Conservation (phyloP, 2,113 vertebrate genomes). For the Apodemus sylvaticus region DNA sequence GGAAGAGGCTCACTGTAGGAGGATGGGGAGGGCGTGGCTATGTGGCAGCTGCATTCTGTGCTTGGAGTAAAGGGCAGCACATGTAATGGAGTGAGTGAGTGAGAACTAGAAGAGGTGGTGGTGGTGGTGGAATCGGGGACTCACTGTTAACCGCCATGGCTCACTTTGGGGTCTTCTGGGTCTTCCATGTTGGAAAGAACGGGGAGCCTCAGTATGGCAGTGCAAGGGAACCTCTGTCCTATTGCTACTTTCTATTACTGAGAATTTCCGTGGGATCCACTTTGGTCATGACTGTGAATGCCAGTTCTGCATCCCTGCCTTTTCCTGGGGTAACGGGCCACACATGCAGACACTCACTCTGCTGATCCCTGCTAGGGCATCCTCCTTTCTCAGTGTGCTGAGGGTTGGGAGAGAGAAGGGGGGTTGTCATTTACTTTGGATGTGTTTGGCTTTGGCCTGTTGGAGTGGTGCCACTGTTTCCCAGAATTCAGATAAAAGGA, state of each 20-base stretch:
- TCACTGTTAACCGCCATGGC: not conserved
- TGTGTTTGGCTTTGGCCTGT: not conserved
- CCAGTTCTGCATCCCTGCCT: not conserved
- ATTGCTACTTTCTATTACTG: not conserved
- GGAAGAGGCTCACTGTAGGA: not conserved
- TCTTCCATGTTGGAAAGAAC: not conserved
- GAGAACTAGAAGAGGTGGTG: not conserved
- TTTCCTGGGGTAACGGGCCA: not conserved
- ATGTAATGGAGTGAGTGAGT: not conserved
- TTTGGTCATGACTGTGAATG: not conserved
- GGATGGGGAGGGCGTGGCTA: not conserved
- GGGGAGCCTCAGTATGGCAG: not conserved
- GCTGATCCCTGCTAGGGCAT: not conserved
- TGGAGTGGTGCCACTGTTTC: not conserved
- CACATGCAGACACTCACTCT: rapidly evolving
- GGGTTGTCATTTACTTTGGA: not conserved
- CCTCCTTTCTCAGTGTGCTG: not conserved
- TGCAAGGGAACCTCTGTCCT: not conserved
- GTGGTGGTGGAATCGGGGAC: not conserved
- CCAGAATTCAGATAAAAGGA: not conserved
- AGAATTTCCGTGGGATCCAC: not conserved
- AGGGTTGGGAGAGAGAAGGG: not conserved
- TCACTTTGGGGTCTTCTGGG: not conserved
- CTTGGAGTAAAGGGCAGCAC: no score
- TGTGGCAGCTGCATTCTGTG: not conserved